These are phyloP conservation scores for Archocentrus centrarchus DNA, from an alignment of 2,113 vertebrate species.

Conservation along the genomic window DNA sequence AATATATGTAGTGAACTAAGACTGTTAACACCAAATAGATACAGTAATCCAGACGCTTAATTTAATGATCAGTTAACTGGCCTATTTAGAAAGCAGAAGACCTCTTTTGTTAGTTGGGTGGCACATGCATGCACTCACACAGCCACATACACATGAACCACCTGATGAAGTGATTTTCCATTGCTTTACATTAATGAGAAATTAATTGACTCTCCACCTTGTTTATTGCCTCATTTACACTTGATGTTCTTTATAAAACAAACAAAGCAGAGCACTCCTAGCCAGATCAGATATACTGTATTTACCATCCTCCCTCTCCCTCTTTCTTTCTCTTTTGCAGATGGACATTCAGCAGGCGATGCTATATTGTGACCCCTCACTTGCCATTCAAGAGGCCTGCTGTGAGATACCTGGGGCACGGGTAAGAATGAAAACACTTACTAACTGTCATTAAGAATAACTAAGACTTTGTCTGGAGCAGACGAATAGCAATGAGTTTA, in stretches of 20 bases:
- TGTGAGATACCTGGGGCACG: slow-evolving; percentile 89
- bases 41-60: slow-evolving; percentile 56
- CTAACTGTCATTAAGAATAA: background rate
- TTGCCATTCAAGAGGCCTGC: slow-evolving; percentile 91
- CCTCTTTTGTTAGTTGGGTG: slow-evolving; percentile 21
- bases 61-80: slow-evolving; percentile 61
- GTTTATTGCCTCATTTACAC: slow-evolving; percentile 46
- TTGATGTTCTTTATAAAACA: slow-evolving; percentile 23
- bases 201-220: slow-evolving; percentile 42
- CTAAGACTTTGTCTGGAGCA: background rate
- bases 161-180: slow-evolving; percentile 30
- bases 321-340: slow-evolving; percentile 69
- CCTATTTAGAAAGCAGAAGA: slow-evolving; percentile 31
- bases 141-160: background rate
- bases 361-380: slow-evolving; percentile 89
- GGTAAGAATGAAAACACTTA: slow-evolving; percentile 78
- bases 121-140: background rate
- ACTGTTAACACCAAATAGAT: slow-evolving; percentile 55
- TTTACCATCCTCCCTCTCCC: background rate
- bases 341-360: slow-evolving; percentile 92
- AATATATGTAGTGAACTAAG: slow-evolving; percentile 26
- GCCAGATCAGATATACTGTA: background rate
- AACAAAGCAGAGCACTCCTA: slow-evolving; percentile 3
- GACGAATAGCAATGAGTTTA: background rate
- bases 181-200: slow-evolving; percentile 44